These are phyloP conservation scores for Pristionchus maxplancki DNA, from an alignment of 2,888 invertebrate genomes.

Conservation along the genomic window DNA sequence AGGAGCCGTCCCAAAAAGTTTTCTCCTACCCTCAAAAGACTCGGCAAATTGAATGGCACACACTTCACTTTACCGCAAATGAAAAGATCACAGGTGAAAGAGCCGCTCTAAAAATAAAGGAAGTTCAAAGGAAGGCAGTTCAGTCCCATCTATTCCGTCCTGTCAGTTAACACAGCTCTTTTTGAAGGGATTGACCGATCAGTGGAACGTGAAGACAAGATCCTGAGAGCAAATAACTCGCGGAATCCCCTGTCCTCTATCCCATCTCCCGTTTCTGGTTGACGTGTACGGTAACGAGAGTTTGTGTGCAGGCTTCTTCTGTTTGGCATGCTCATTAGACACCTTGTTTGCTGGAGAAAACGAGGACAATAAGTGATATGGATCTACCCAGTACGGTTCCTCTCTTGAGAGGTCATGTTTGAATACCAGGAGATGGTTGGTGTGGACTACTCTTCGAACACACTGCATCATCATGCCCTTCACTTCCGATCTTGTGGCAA, in stretches of 20 bases:
- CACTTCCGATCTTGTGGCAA: slow-evolving; percentile 8
- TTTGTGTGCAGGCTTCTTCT: not conserved
- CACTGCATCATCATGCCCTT: not conserved
- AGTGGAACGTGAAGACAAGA: not conserved
- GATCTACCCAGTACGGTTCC: not conserved
- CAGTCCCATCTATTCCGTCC: not conserved
- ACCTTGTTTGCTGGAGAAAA: not conserved
- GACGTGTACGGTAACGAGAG: slow-evolving; percentile 14
- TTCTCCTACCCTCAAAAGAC: slow-evolving; percentile 38
- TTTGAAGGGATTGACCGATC: slow-evolving; percentile 11
- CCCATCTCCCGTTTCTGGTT: not conserved
- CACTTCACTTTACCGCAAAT: slow-evolving; percentile 28
- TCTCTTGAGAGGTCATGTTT: slow-evolving; percentile 39
- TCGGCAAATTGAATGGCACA: slow-evolving; percentile 5
- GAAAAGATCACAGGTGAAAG: not conserved
- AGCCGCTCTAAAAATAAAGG: not conserved
- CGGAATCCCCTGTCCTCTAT: not conserved
- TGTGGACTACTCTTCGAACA: not conserved
- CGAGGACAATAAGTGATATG: slow-evolving; percentile 38
- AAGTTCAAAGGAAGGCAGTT: not conserved
- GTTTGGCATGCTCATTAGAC: slow-evolving; percentile 19
- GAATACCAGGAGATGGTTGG: not conserved
- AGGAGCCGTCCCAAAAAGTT: not conserved
- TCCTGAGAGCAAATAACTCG: not conserved
- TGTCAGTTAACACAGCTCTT: not conserved